Evolutionary conservation across 1,140 invertebrate genomes (phyloP).

Genomic region (Drosophila orosa): DNA sequence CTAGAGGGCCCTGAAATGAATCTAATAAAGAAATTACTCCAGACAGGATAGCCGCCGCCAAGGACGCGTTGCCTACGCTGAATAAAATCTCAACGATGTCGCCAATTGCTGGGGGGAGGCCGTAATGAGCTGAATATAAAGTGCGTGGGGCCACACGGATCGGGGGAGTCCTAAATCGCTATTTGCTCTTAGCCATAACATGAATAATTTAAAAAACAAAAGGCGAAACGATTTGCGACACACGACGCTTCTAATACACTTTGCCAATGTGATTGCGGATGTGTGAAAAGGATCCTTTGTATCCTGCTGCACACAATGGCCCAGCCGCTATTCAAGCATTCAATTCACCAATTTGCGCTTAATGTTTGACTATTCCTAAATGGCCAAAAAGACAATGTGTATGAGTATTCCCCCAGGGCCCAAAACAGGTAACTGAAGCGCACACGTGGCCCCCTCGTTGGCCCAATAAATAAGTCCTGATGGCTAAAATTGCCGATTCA

Average conservation of each 20-base stretch:
- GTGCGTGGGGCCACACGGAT: conserved; percentile 47
- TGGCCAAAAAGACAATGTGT: conserved; percentile 28
- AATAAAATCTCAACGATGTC: conserved; percentile 62
- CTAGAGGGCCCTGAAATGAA: conserved; percentile 58
- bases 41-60: conserved; percentile 47
- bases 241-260: conserved; percentile 41
- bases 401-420: not conserved
- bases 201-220: conserved; percentile 73
- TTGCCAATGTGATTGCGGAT: conserved; percentile 50
- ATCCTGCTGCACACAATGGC: conserved; percentile 15
- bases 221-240: conserved; percentile 46
- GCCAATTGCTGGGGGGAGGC: conserved; percentile 61
- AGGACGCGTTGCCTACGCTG: conserved; percentile 54
- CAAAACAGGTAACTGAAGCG: conserved; percentile 30
- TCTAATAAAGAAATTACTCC: conserved; percentile 82
- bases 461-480: conserved; percentile 54
- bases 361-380: conserved; percentile 51
- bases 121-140: conserved; percentile 81
- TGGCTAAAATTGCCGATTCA: conserved; percentile 51
- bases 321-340: conserved; percentile 36
- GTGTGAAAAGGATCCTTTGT: conserved; percentile 46
- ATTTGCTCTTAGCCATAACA: conserved; percentile 68
- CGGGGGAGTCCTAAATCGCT: conserved; percentile 53
- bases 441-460: conserved; percentile 44
- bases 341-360: conserved; percentile 48